Base-by-base conservation (phyloP, 2,888 invertebrate species). In the Tachina fera region DNA sequence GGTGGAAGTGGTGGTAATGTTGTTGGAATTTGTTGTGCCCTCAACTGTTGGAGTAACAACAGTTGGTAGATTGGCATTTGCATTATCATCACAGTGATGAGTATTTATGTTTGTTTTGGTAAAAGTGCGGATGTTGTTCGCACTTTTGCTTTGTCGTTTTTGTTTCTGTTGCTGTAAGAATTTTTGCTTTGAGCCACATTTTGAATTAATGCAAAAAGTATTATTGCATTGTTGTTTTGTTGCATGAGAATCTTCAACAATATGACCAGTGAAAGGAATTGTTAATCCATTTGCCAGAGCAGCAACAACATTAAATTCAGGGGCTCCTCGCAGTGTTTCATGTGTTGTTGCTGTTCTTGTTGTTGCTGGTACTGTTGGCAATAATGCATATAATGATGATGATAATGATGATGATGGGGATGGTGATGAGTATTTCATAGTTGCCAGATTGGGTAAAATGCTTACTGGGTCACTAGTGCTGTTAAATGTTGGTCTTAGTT, bases 131-230 rank as follows among this genome's bases (percentile, higher is more conserved):
- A 75, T 75, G 80, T 63, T 81, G 65, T 45, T 79, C 77, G 72
- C 74, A 78, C 74, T 82, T 68, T 82, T 71, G 78, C 60, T 61
- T 49, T 84, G 71, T 80, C 74, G 56, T 19, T 83, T 63, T 53
- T 51, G 77, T 51, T 87, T 72, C 41, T 80, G 77, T 74, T 86
- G 71, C 49, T 79, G 75, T 61, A 53, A 19, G 74, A 61, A 78
- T 83, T 86, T 87, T 86, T 83, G 86, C 80, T 87, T 87, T 82
- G 85, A 87, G 76, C 82, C 79, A 61, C 78, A 71, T 76, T 72
- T 77, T 68, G 87, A 86, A 80, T 83, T 84, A 81, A 83, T 76
- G 79, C 83, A 87, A 84, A 87, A 74, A 87, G 71, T 78, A 75
- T 84, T 65, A 68, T 77, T 83, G 72, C 75, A 84, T 79, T 83